Conservation (phyloP, 1,140 invertebrate species). For the Daktulosphaira vitifoliae region DNA sequence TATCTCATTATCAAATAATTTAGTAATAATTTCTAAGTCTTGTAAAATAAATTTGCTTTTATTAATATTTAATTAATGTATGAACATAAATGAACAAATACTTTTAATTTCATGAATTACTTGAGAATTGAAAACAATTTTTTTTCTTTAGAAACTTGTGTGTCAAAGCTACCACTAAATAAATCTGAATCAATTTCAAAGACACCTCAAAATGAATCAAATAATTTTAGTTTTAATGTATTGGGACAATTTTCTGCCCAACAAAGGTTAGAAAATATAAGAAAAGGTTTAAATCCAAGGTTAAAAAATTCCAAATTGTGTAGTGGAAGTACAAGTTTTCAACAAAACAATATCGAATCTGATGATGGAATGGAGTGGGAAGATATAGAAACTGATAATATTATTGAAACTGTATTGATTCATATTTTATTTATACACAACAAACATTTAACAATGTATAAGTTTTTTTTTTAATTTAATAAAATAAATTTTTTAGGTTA, state of each 20-base stretch:
- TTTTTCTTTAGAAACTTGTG: no score
- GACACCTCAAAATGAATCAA: neutral
- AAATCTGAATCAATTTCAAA: neutral
- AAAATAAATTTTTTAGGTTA: constrained; percentile 11
- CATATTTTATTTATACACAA: neutral
- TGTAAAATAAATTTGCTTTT: no score
- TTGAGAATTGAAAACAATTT: no score
- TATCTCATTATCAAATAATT: no score
- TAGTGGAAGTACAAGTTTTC: no score
- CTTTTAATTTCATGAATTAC: no score
- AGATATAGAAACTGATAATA: constrained; percentile 3
- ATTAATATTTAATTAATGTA: no score
- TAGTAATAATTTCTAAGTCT: no score
- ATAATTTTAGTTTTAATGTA: constrained; percentile 15
- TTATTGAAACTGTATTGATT: constrained; percentile 3
- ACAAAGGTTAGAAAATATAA: neutral
- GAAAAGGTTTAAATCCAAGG: neutral
- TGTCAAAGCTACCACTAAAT: no score
- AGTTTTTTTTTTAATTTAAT: constrained; percentile 4
- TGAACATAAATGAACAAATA: no score
- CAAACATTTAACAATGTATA: neutral
- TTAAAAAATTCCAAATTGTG: no score
- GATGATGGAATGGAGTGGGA: constrained; percentile 23
- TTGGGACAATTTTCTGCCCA: neutral
- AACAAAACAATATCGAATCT: no score